Percentiles rank a stretch among this genome's conserved stretches.
Conservation (phyloP, 2,797 vertebrate genomes). For the Muscicapa comitata region DNA sequence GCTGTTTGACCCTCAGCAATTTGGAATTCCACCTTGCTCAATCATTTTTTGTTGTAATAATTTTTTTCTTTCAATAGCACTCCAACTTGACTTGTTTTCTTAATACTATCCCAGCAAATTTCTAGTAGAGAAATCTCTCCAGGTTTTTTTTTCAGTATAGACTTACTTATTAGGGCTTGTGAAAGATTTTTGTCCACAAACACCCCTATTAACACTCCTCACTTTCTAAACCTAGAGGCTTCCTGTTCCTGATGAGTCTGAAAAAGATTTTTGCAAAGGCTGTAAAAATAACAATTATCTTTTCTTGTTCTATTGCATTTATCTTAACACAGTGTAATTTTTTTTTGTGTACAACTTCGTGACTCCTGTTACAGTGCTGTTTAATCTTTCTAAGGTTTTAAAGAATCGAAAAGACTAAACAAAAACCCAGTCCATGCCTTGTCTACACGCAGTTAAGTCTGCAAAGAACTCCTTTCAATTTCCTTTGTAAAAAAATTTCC, state of each 20-base stretch:
- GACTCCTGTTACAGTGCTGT: neutral
- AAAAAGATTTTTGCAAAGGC: neutral
- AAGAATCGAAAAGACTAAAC: neutral
- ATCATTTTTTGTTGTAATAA: neutral
- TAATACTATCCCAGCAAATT: neutral
- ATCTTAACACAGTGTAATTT: neutral
- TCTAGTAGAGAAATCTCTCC: neutral
- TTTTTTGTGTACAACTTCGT: neutral
- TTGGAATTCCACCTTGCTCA: neutral
- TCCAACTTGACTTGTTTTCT: neutral
- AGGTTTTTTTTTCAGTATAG: neutral
- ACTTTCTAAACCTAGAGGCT: neutral
- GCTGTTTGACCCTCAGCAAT: neutral
- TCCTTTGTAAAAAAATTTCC: neutral
- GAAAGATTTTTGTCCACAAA: neutral
- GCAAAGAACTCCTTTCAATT: neutral
- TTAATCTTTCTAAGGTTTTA: neutral
- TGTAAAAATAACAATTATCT: neutral
- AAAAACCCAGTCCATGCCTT: neutral
- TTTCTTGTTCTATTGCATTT: neutral
- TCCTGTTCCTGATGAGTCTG: neutral
- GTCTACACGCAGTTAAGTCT: accelerated
- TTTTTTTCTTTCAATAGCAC: neutral
- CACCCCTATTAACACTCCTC: neutral
- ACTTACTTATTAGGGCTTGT: neutral